These are phyloP conservation scores for Gastracanthus pulcherrimus DNA, from an alignment of 2,888 invertebrate species.

Conservation along the genomic window DNA sequence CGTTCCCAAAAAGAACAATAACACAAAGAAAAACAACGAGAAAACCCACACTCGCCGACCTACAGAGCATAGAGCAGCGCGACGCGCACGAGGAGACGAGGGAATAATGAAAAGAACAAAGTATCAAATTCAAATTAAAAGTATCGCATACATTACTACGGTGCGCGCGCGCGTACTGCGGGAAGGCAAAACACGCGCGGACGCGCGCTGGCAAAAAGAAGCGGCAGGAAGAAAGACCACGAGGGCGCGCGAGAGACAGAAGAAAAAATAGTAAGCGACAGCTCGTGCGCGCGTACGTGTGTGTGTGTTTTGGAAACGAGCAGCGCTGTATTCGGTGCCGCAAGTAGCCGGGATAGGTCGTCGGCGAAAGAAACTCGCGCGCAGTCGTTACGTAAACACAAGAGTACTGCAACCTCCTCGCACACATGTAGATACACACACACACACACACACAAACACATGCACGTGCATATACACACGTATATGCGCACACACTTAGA, in stretches of 20 bases:
- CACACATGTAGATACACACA: not conserved
- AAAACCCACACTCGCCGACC: not conserved
- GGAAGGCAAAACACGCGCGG: not conserved
- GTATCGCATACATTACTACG: not conserved
- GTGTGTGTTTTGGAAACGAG: not conserved
- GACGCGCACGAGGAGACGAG: not conserved
- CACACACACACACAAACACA: not conserved
- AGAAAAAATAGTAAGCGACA: not conserved
- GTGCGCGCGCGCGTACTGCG: not conserved
- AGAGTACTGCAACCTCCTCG: not conserved
- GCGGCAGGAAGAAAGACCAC: not conserved
- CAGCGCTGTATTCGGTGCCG: too few species aligned
- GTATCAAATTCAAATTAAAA: slow-evolving; percentile 50
- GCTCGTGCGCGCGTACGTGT: not conserved
- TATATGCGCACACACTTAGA: not conserved
- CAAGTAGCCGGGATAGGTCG: too few species aligned
- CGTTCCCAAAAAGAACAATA: too few species aligned
- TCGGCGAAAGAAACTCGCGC: slow-evolving; percentile 28
- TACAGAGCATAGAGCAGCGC: not conserved
- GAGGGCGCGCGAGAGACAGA: not conserved
- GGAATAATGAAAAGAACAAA: slow-evolving; percentile 26
- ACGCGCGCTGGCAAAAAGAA: not conserved
- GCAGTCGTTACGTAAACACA: slow-evolving; percentile 48
- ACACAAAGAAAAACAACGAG: too few species aligned
- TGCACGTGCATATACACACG: not conserved